Conservation (phyloP, 2,113 vertebrate genomes). For the Geococcyx californianus region DNA sequence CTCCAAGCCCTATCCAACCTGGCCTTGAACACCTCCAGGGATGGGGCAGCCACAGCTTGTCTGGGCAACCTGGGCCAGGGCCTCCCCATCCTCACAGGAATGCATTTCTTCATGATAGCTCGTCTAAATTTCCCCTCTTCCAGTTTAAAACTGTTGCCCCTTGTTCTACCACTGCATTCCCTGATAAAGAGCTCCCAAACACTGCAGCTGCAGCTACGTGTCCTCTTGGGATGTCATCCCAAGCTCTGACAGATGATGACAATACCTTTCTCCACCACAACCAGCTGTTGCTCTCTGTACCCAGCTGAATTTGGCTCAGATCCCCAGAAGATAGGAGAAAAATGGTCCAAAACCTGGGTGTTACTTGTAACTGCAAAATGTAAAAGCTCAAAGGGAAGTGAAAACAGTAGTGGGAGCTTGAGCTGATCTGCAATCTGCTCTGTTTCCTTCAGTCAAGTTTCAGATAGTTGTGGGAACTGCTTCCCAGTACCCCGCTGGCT, state of each 20-base stretch:
- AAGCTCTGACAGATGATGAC: background rate
- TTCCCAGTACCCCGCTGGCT: background rate
- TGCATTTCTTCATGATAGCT: no score
- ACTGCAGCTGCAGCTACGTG: accelerated
- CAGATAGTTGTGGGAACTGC: background rate
- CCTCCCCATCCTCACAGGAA: no score
- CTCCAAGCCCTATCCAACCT: no score
- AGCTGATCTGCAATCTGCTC: background rate
- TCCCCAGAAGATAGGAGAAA: background rate
- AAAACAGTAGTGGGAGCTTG: background rate
- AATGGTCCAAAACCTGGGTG: background rate
- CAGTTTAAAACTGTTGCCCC: no score
- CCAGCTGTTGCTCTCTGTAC: background rate
- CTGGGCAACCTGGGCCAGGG: no score
- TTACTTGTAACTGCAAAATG: background rate
- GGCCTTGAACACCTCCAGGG: no score
- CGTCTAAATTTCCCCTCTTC: no score
- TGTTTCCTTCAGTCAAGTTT: background rate
- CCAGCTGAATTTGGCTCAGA: background rate
- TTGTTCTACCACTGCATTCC: no score
- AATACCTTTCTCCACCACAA: background rate
- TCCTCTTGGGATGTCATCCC: background rate
- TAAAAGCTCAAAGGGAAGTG: background rate
- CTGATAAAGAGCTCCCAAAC: background rate
- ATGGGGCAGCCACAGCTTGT: no score